Evolutionary conservation across 1,140 invertebrate species (phyloP), one percentile per base, ranked within the genome.

Genomic region (Coelopa frigida): DNA sequence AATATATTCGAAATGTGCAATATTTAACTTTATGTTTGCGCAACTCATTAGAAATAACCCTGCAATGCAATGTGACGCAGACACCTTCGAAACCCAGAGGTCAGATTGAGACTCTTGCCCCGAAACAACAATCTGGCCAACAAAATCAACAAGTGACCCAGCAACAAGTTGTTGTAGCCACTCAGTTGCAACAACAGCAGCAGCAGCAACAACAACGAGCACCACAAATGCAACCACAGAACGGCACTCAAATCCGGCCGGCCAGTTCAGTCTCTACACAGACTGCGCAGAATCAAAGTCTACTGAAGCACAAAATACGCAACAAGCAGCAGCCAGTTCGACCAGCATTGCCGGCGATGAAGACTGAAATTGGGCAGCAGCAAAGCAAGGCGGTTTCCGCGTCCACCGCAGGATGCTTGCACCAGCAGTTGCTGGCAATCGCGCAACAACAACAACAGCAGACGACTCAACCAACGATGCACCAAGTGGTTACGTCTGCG

Each of bases 241-340:
- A 61, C 31, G 65, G 59, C 22, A 70, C 77, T 10, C 76, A 76
- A 51, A 82, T 84, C 45, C 73, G 84, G 21, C 83, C 83, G 4
- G 83, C 82, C 2, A 83, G 80, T 60, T 84, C 82, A 1, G 82
- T 86, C 8, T 84, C 83, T 2, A 85, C 83, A 4, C 84, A 86
- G 66, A 85, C 83, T 2, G 79, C 78, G 56, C 61, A 65, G 29
- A 68, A 69, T 36, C 66, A 69, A 41, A 67, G 53, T 43, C 37
- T 70, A 26, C 48, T 69, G 1, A 68, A 67, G 52, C 57, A 59
- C 5, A 68, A 70, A 36, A 58, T 59, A 56, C 58, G 66, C 1
- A 69, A 52, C 38, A 70, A 70, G 36, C 66, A 68, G 46, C 73
- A 73, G 18, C 59, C 76, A 49, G 75, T 78, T 54, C 70, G 79